Percentiles rank a stretch among this genome's conserved stretches.
These are phyloP conservation scores for Scelioninae gen. 1 DNA, from an alignment of 2,888 invertebrate genomes.

Conservation along the genomic window DNA sequence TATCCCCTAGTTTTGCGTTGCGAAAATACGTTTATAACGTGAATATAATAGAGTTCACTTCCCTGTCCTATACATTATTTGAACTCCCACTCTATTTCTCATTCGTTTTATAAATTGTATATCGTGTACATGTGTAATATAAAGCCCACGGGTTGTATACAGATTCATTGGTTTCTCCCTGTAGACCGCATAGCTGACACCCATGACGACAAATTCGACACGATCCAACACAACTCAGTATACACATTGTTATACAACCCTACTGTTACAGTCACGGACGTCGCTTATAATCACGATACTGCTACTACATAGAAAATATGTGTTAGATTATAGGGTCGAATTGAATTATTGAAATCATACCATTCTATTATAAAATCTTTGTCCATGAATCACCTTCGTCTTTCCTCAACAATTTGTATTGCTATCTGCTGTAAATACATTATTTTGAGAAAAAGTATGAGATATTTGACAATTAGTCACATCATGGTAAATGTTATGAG, in stretches of 20 bases:
- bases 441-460: too few species aligned
- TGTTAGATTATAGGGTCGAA: slow-evolving; percentile 46
- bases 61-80: slow-evolving; percentile 72
- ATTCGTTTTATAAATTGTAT: slow-evolving; percentile 62
- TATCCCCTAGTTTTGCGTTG: slow-evolving; percentile 68
- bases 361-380: slow-evolving; percentile 44
- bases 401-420: slow-evolving; percentile 3
- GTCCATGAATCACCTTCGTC: slow-evolving; percentile 9
- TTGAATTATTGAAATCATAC: slow-evolving; percentile 51
- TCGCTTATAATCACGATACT: slow-evolving; percentile 57
- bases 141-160: slow-evolving; percentile 68
- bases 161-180: slow-evolving; percentile 70
- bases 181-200: slow-evolving; percentile 71
- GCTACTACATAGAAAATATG: slow-evolving; percentile 59
- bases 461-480: too few species aligned
- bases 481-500: too few species aligned
- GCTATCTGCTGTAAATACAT: too few species aligned
- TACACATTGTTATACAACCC: slow-evolving; percentile 70
- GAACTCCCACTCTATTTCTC: slow-evolving; percentile 61
- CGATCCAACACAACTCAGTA: slow-evolving; percentile 74
- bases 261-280: slow-evolving; percentile 65
- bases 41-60: slow-evolving; percentile 78
- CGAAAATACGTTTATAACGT: slow-evolving; percentile 77
- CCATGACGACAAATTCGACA: slow-evolving; percentile 79
- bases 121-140: slow-evolving; percentile 63